Base-by-base conservation (phyloP, 2,888 invertebrate genomes). In the Eurytoma californica region DNA sequence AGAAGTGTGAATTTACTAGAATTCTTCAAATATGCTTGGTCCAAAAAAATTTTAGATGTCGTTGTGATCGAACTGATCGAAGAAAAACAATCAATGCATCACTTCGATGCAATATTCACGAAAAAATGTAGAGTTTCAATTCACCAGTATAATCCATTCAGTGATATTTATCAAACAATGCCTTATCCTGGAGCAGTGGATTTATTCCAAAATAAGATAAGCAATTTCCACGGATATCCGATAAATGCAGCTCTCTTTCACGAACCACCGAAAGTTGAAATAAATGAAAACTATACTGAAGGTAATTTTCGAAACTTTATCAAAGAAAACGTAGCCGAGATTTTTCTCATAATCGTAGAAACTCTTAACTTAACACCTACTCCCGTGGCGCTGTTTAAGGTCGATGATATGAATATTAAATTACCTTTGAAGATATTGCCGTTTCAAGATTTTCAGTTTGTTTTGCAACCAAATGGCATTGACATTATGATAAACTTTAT, bases 121-220 rank as follows among this genome's bases (percentile, higher is more conserved):
- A 14, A 3, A 16, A 20, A 47, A 30, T 30, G 47, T 16, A 16
- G 20, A 0, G 0, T 30, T 16, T 39, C 20, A 7, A 20, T 68
- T 55, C 68, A 68, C 18, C 55, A 51, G n/a, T 55, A 55, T 2
- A 68, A 68, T 30, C 55, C 68, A 28, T 68, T 57, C 14, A 68
- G 30, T 14, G 9, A 55, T n/a, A n/a, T 14, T 30, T 68, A 68
- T 30, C 16, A 53, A n/a, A 20, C 9, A 5, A 2, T 16, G 14
- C 67, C 67, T 5, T 53, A 53, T 28, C 7, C 7, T 18, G 18
- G 12, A 9, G 14, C 24, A 1, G 28, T 9, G 3, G 16, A 67
- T 5, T 53, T 68, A n/a, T 55, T 68, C 18, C 0, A 4, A 18
- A 13, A n/a, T 18, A 68, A 55, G 30, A 30, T 14, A 30, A 16